Conservation (phyloP, 2,113 vertebrate species). For the Onychostoma macrolepis region DNA sequence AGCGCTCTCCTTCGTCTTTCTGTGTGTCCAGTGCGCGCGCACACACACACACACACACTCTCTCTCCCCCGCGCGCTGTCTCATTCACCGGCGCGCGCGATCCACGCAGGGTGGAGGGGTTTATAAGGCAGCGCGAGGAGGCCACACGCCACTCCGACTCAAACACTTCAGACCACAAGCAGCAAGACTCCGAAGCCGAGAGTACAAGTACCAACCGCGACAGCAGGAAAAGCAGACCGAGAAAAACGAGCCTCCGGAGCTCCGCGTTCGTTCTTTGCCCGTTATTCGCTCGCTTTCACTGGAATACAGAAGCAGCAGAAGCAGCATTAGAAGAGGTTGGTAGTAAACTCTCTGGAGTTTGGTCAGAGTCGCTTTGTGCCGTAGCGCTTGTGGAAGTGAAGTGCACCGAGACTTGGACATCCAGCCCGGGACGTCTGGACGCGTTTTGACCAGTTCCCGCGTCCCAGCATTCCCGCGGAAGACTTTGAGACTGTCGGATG, state of each 20-base stretch:
- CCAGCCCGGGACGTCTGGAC: conserved; percentile 56
- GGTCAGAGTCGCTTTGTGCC: conserved; percentile 76
- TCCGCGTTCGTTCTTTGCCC: conserved; percentile 64
- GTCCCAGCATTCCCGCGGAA: neutral
- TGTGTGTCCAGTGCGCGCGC: conserved; percentile 21
- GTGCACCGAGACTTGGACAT: conserved; percentile 76
- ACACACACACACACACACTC: conserved; percentile 9
- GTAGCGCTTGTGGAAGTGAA: conserved; percentile 80
- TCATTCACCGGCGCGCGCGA: conserved; percentile 75
- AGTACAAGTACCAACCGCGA: conserved; percentile 82
- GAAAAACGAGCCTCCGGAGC: conserved; percentile 56
- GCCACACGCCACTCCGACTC: conserved; percentile 78
- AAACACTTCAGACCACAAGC: conserved; percentile 80
- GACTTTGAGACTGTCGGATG: conserved; percentile 10
- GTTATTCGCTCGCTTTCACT: conserved; percentile 52
- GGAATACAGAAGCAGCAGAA: conserved; percentile 66
- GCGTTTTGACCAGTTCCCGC: neutral
- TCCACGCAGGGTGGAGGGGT: conserved; percentile 76
- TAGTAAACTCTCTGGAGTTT: conserved; percentile 88
- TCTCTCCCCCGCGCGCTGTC: conserved; percentile 66
- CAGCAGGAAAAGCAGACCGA: conserved; percentile 64
- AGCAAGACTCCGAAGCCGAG: conserved; percentile 85
- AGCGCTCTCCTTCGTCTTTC: neutral
- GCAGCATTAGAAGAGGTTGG: conserved; percentile 70
- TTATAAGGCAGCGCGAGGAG: conserved; percentile 72